Conservation (phyloP, 2,888 invertebrate genomes). For the Diogma glabrata region DNA sequence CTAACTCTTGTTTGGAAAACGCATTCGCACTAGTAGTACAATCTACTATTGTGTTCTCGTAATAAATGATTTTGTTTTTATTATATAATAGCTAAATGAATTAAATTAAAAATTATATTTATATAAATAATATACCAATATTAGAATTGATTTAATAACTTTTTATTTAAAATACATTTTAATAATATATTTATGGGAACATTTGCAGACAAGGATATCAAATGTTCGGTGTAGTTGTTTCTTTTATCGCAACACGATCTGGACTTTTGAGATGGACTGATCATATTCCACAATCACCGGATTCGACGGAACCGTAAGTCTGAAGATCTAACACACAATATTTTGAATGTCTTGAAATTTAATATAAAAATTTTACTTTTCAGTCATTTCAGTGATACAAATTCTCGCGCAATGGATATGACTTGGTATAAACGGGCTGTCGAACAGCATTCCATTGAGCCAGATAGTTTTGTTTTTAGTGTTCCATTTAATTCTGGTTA, state of each 20-base stretch:
- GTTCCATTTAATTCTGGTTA: constrained; percentile 39
- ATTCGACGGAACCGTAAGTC: constrained; percentile 57
- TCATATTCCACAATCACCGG: constrained; percentile 44
- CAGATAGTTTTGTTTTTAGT: constrained; percentile 84
- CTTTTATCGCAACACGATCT: constrained; percentile 83
- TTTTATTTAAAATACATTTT: too few species aligned
- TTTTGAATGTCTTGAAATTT: constrained; percentile 10
- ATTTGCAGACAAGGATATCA: constrained; percentile 75
- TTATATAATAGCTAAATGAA: too few species aligned
- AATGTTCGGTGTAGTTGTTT: constrained; percentile 72
- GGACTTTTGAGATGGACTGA: constrained; percentile 83
- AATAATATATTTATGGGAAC: background rate
- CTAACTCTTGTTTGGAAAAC: too few species aligned
- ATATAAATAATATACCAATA: too few species aligned
- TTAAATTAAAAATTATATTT: too few species aligned
- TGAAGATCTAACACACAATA: background rate
- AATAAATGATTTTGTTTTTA: too few species aligned
- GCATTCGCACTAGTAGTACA: too few species aligned
- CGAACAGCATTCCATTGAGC: constrained; percentile 75
- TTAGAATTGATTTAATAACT: too few species aligned
- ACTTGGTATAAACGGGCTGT: constrained; percentile 86
- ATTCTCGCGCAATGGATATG: constrained; percentile 73
- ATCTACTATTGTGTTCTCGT: too few species aligned
- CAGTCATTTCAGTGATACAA: constrained; percentile 72
- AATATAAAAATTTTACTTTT: constrained; percentile 16